Conservation (phyloP, 2,113 vertebrate genomes). For the Vanacampus margaritifer region DNA sequence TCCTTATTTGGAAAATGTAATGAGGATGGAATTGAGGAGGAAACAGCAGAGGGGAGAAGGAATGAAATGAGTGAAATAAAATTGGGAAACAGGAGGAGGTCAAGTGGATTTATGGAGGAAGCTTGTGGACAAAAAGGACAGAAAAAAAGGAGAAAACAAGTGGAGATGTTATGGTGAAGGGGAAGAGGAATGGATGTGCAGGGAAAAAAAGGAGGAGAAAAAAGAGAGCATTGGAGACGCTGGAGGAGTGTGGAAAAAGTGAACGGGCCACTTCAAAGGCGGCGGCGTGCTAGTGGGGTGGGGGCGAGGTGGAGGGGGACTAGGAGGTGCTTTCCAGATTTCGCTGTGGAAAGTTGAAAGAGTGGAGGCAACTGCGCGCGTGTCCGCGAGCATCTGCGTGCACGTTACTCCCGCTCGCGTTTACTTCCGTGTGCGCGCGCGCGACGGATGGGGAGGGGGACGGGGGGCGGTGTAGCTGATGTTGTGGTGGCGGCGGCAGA, state of each 20-base stretch:
- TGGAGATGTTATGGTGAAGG: not conserved
- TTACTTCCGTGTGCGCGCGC: slow-evolving; percentile 13
- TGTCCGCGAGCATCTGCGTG: not conserved
- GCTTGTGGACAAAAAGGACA: no score
- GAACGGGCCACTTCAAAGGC: slow-evolving; percentile 70
- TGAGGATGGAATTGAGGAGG: not conserved
- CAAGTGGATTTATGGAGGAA: not conserved
- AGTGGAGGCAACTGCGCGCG: slow-evolving; percentile 39
- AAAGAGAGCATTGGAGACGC: not conserved
- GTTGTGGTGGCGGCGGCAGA: slow-evolving; percentile 17
- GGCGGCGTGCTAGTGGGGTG: slow-evolving; percentile 36
- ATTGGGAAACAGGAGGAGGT: not conserved
- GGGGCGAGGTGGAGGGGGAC: slow-evolving; percentile 11
- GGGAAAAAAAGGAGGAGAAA: not conserved
- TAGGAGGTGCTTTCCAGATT: slow-evolving; percentile 78
- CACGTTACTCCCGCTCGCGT: not conserved
- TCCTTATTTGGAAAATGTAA: not conserved
- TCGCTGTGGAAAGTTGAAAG: slow-evolving; percentile 74
- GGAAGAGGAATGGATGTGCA: not conserved
- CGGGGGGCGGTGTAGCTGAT: not conserved
- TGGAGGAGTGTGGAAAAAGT: slow-evolving; percentile 65
- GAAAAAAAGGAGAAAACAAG: not conserved
- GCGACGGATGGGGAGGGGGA: not conserved
- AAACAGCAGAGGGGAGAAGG: no score
- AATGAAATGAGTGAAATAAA: not conserved